Base-by-base conservation (phyloP, 2,888 invertebrate genomes). In the Sepioteuthis lessoniana region DNA sequence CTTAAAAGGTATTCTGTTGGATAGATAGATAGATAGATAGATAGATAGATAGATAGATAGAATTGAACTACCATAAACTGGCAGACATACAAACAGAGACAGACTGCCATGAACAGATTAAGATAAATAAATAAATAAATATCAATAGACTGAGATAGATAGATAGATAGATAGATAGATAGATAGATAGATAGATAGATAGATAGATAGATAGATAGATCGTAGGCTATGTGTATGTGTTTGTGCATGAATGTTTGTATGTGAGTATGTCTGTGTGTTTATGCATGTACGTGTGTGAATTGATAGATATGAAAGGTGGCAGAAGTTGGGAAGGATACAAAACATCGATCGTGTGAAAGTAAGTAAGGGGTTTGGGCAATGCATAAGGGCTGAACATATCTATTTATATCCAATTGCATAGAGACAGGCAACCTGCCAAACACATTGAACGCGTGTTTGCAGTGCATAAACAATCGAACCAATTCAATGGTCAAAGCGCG, bases 331-430 rank as follows among this genome's bases (percentile, higher is more conserved):
- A 50, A 16, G 21, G 50, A 50, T 16, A 21, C 50, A 3, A 19
- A 16, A 50, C 50, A 42, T 42, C 7, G 42, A 42, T 42, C 42
- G 42, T 7, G 4, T 5, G 42, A 42, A 42, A 42, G 7, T 3
- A 42, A 7, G 7, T n/a, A n/a, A n/a, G 21, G 60, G 31, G 21
- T 60, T 4, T 60, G 60, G 8, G 8, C 28, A 28, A 60, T 60
- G 28, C 21, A 21, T 5, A 28, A 55, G 21, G 55, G 55, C 28
- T 55, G 60, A 60, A 31, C 76, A 0, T 16, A 2, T 10, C 76
- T 76, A 76, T 76, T 76, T 76, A n/a, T 76, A 76, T n/a, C 76
- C 13, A 76, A 76, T n/a, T 76, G 76, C 76, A 76, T 76, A 76
- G 31, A 76, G 76, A 76, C n/a, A 76, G 76, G 76, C 76, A 76